Evolutionary conservation across 2,888 invertebrate genomes (phyloP), one percentile per base, ranked within the genome.

Genomic region (Metopia argyrocephala): DNA sequence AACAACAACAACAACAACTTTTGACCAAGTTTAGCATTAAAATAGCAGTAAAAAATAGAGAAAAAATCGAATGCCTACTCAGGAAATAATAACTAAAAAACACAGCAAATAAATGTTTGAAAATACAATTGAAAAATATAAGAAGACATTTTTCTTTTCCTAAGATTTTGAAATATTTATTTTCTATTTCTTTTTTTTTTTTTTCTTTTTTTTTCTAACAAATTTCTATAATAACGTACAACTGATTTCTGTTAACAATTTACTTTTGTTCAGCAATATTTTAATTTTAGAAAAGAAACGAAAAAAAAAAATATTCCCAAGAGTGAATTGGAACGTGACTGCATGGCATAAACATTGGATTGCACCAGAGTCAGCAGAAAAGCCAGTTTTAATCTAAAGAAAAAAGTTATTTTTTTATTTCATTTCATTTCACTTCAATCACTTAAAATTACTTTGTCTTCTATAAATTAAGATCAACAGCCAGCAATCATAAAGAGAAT

Each of bases 311-410:
- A 57, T 74, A 78, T 78, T 79, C 81, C 86, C 87, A 86, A 82
- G 83, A 76, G 70, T 62, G 79, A 81, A 79, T 76, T 84, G 78
- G 84, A 84, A 84, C 84, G 84, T 84, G 84, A 84, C 84, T 82
- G 79, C 82, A 83, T 83, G 83, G 54, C 79, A 78, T 57, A 76
- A 83, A 78, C 78, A 79, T 76, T 78, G 83, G 81, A 83, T 83
- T 83, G 83, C 80, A 82, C 73, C 76, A 38, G 12, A 3, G n/a
- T n/a, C n/a, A n/a, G n/a, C 38, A 15, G 38, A 31, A 38, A 15
- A 38, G 9, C 15, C 38, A 82, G 78, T 66, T 73, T 70, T 73
- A 70, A 75, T 70, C 62, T 73, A 66, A 81, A 78, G 68, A 57
- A 75, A 75, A 71, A 56, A 78, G 21, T 50, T 70, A 59, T 61